Evolutionary conservation across 2,888 invertebrate genomes (phyloP), one percentile per base, ranked within the genome.

Genomic region (Unio delphinus): DNA sequence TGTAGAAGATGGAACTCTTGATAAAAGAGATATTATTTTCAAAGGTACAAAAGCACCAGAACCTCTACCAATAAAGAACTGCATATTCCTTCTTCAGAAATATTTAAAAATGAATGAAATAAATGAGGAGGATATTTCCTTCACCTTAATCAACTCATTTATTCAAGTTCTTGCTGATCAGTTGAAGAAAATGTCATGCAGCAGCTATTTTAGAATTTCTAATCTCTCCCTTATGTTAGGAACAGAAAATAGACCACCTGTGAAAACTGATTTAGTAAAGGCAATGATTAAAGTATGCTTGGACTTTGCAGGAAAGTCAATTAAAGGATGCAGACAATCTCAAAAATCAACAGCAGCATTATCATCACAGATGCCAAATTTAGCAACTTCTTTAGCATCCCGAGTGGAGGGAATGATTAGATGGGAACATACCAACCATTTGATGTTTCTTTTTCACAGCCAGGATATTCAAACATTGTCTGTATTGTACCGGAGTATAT

Each of bases 351-450:
- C 72, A 3, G 20, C 30, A 30, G 4, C 30, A 30, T 30, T 30
- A 30, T 30, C 30, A 30, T 30, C 30, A 30, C 30, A 30, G 30
- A 30, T 30, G 30, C 4, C 30, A 30, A 30, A 30, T 30, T 30
- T 30, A 30, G 30, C 30, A 30, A 30, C 30, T 30, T 30, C 30
- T 30, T 30, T 30, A 30, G 68, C 71, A 26, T 55, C 70, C 6
- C 67, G 74, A 59, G 72, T 76, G 17, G 73, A 79, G 30, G 73
- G 79, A 30, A 82, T 83, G 83, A 79, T 83, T 20, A 64, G 77
- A 64, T 82, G 82, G 82, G 80, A 78, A 61, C 78, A 82, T 18
- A 80, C 78, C 62, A 80, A 80, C 60, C 82, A 82, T 67, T 57
- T 82, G 11, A 76, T 82, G 66, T 74, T 77, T 64, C 69, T 82